Percentiles rank a stretch among this genome's conserved stretches.
Conservation (phyloP, 1,140 invertebrate genomes). For the Dendrolimus kikuchii region DNA sequence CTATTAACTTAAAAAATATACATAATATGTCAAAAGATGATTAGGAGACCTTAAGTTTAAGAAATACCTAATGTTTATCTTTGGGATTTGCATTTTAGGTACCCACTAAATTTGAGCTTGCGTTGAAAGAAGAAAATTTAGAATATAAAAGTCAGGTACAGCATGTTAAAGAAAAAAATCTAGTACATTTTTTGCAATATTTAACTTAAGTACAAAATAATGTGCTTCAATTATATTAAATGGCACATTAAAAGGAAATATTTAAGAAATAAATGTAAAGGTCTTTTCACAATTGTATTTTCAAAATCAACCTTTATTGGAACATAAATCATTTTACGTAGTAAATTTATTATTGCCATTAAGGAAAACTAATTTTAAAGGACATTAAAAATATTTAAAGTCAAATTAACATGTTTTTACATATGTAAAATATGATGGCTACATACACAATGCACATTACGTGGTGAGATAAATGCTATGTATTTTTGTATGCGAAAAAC, state of each 20-base stretch:
- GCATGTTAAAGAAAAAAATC: conserved; percentile 12
- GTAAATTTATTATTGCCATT: too few relatives aligned
- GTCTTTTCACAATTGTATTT: too few relatives aligned
- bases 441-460: too few relatives aligned
- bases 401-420: too few relatives aligned
- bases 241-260: conserved; percentile 12
- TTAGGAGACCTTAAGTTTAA: conserved; percentile 2
- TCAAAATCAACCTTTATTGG: too few relatives aligned
- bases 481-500: too few relatives aligned
- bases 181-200: conserved; percentile 1
- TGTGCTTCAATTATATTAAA: conserved; percentile 14
- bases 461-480: too few relatives aligned
- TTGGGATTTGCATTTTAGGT: conserved; percentile 34
- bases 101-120: conserved; percentile 24
- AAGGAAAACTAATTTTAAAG: too few relatives aligned
- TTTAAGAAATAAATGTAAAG: too few relatives aligned
- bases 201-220: conserved; percentile 14
- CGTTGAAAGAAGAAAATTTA: conserved; percentile 16
- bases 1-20: conserved; percentile 1
- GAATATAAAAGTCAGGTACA: conserved; percentile 38
- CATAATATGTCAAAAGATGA: background rate
- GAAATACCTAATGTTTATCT: conserved; percentile 30
- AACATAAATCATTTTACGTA: too few relatives aligned
- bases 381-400: too few relatives aligned
- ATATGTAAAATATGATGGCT: too few relatives aligned